Conservation (phyloP, 2,797 vertebrate species). For the Propithecus deckenii region DNA sequence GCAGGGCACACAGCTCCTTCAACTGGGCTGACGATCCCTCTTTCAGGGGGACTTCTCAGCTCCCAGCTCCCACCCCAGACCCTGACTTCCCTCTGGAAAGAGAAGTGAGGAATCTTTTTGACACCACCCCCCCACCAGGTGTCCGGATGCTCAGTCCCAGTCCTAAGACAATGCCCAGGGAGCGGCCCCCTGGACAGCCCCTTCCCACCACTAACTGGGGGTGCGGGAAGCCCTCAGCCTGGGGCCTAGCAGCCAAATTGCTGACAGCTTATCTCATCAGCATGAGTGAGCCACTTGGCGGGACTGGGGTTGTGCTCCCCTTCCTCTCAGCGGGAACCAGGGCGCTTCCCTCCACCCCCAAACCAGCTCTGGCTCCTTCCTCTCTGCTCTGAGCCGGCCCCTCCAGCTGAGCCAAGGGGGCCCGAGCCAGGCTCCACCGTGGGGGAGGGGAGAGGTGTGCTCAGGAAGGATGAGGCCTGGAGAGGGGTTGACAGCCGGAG, state of each 20-base stretch:
- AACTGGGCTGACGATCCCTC: background rate
- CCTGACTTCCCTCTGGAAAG: background rate
- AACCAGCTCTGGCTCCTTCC: conserved; percentile 18
- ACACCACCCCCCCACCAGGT: background rate
- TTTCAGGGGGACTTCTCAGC: background rate
- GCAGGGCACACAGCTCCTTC: background rate
- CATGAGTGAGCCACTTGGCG: conserved; percentile 44
- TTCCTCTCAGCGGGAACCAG: conserved; percentile 51
- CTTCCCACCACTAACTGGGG: background rate
- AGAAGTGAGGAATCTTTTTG: background rate
- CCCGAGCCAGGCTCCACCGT: conserved; percentile 30
- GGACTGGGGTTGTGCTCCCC: conserved; percentile 9
- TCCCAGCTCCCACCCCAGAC: background rate
- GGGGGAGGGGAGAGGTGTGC: conserved; percentile 71
- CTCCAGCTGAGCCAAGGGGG: conserved; percentile 48
- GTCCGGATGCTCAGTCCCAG: background rate
- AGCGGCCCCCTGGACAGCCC: background rate
- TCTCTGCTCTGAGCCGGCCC: conserved; percentile 38
- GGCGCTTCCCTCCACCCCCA: conserved; percentile 40
- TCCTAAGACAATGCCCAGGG: background rate
- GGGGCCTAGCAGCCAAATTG: conserved; percentile 30
- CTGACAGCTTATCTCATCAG: conserved; percentile 76
- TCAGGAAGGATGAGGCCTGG: conserved; percentile 69
- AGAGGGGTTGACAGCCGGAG: conserved; percentile 35
- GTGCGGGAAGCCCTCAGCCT: background rate